Evolutionary conservation across 1,140 invertebrate genomes (phyloP).

Genomic region (Mercenaria mercenaria): DNA sequence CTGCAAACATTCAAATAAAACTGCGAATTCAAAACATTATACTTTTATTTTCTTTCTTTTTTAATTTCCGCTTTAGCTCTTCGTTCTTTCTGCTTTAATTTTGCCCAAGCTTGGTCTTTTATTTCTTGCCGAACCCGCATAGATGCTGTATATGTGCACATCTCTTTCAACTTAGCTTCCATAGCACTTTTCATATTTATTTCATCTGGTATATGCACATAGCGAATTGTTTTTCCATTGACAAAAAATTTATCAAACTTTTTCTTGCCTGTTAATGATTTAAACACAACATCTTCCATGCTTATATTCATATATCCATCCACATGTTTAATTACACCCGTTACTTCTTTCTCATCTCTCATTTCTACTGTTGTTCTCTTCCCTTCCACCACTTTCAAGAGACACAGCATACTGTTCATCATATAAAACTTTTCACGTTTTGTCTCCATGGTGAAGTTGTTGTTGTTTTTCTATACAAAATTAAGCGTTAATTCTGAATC

Average conservation of each 20-base stretch:
- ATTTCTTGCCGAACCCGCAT: conserved; percentile 53
- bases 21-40: no score
- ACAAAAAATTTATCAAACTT: conserved; percentile 88
- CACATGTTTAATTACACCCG: conserved; percentile 87
- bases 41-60: not conserved
- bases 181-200: conserved; percentile 80
- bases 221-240: conserved; percentile 89
- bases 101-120: conserved; percentile 57
- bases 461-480: not conserved
- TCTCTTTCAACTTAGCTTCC: conserved; percentile 62
- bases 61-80: not conserved
- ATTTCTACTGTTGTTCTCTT: conserved; percentile 90
- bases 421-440: conserved; percentile 77
- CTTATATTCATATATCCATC: conserved; percentile 91
- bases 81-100: conserved; percentile 59
- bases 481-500: no score
- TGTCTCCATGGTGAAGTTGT: conserved; percentile 30
- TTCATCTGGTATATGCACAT: conserved; percentile 89
- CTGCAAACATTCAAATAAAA: no score
- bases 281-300: conserved; percentile 89
- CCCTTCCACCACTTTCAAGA: conserved; percentile 89
- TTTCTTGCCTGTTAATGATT: conserved; percentile 87
- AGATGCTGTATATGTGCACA: not conserved
- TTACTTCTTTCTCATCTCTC: conserved; percentile 89
- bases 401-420: conserved; percentile 85